Evolutionary conservation across 2,113 vertebrate genomes (phyloP), one percentile per base, ranked within the genome.

Genomic region (Glaucomys volans): DNA sequence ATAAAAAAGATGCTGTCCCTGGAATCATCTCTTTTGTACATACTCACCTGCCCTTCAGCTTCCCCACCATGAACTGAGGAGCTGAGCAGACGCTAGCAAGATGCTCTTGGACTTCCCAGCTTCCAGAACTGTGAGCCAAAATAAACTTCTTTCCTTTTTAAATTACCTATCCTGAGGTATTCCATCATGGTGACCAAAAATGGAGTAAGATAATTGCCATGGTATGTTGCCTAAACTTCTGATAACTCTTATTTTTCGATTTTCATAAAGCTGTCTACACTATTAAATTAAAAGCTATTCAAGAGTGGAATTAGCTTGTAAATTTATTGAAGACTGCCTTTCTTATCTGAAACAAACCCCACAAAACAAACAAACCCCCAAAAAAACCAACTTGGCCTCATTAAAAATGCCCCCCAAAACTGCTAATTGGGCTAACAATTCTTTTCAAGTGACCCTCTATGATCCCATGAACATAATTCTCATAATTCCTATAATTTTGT

Each of bases 301-400:
- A 81, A 77, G n/a, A 84, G 54, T 18, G 82, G 87, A 83, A 74
- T 1, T 26, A 59, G 30, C 47, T 57, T 72, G 44, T 52, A 87
- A 90, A 91, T 54, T 89, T 84, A 88, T 18, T 35, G n/a, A 90
- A 80, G 80, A 85, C 35, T 40, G 26, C 37, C 37, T 75, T 90
- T 93, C 24, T 52, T 87, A 30, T n/a, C n/a, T n/a, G n/a, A n/a
- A n/a, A n/a, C n/a, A n/a, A n/a, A n/a, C n/a, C n/a, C n/a, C n/a
- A n/a, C n/a, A n/a, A n/a, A 71, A 50, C 10, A 50, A 57, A 90
- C 80, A 71, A 47, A n/a, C n/a, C n/a, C n/a, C n/a, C n/a, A 47
- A 47, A 47, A 47, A 47, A 47, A 1, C 44, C 44, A 47, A 79
- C 10, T 81, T 79, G 86, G 77, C 44, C 62, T 95, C 37, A 47